Conservation (phyloP, 2,888 invertebrate genomes). For the Acanthococcus lagerstroemiae region DNA sequence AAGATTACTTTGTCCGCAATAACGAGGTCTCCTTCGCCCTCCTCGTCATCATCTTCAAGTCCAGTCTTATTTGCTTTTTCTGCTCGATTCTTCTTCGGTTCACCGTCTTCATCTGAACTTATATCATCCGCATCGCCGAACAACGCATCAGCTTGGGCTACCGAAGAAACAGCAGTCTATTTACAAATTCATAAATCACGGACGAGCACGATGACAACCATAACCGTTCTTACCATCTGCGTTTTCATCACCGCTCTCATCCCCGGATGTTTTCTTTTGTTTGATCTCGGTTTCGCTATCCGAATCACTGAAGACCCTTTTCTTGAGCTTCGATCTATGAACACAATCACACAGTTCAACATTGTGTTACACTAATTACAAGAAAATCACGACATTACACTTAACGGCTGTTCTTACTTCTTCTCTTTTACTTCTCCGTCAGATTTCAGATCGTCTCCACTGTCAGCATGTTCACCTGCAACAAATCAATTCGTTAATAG, state of each 20-base stretch:
- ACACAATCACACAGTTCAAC: neutral
- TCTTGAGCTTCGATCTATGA: neutral
- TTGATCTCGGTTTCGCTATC: conserved; percentile 29
- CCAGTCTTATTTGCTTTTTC: conserved; percentile 66
- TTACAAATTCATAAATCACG: neutral
- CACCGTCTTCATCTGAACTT: conserved; percentile 60
- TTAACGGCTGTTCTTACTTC: too few species aligned
- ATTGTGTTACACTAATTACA: neutral
- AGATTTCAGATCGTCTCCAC: conserved; percentile 14
- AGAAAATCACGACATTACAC: too few species aligned
- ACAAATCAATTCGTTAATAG: neutral
- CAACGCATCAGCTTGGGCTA: conserved; percentile 59
- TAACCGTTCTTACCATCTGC: neutral
- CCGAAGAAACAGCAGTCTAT: conserved; percentile 19
- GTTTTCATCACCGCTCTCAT: conserved; percentile 32
- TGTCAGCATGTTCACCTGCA: conserved; percentile 27
- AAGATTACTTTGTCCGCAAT: conserved; percentile 14
- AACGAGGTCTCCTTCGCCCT: conserved; percentile 28
- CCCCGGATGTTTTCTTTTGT: conserved; percentile 30
- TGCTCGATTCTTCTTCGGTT: conserved; percentile 13
- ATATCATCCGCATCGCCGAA: conserved; percentile 93
- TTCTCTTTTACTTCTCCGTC: neutral
- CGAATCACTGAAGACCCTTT: conserved; percentile 10
- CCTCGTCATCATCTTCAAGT: conserved; percentile 43
- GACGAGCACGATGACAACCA: too few species aligned